These are phyloP conservation scores for Tupaia chinensis DNA, from an alignment of 2,113 vertebrate genomes.

Conservation along the genomic window DNA sequence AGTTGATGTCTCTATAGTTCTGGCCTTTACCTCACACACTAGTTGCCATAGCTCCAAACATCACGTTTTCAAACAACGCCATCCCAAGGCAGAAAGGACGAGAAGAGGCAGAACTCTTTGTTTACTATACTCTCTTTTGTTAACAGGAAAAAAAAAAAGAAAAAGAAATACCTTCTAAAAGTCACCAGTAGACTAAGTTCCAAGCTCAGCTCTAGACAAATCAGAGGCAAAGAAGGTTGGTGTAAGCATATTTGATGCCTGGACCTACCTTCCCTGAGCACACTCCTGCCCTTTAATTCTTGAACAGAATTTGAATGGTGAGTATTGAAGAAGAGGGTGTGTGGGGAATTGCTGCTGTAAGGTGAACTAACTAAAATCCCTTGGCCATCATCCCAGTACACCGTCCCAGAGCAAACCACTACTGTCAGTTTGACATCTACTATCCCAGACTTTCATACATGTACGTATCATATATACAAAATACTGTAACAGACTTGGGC, in stretches of 20 bases:
- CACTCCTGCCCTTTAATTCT: not conserved
- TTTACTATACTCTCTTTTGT: not conserved
- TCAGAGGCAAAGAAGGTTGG: not conserved
- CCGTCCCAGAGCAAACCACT: not conserved
- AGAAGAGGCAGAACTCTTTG: not conserved
- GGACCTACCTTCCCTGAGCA: not conserved
- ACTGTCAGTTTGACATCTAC: not conserved
- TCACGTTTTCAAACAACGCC: not conserved
- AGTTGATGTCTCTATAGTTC: not conserved
- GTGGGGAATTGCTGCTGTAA: not conserved
- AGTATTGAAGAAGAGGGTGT: not conserved
- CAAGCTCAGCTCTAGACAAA: not conserved
- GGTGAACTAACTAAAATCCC: not conserved
- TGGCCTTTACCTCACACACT: not conserved
- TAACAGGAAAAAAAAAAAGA: not conserved
- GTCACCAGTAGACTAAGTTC: not conserved
- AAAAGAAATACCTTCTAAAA: not conserved
- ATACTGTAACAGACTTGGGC: not conserved
- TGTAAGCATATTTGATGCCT: not conserved
- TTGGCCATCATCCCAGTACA: not conserved
- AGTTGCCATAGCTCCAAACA: not conserved
- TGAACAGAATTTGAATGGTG: not conserved
- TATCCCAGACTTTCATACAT: not conserved
- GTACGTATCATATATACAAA: not conserved
- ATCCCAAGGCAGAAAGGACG: slow-evolving; percentile 23